phyloP scores from a whole-genome alignment of 2,113 vertebrate genomes.

The Tauraco erythrolophus region DNA sequence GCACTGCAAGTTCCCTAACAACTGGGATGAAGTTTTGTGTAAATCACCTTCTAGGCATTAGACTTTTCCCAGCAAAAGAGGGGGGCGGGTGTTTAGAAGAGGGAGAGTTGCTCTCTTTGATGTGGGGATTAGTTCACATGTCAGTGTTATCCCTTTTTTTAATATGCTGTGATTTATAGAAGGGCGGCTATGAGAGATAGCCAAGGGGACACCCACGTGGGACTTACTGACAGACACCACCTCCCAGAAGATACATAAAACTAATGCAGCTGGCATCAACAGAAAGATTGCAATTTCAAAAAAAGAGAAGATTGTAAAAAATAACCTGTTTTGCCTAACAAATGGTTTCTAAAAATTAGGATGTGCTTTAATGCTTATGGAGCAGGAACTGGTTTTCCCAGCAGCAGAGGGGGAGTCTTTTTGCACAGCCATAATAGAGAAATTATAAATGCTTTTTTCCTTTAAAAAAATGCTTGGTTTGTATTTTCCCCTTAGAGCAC shows the following conservation, averaged over 20 bases:
- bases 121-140: conserved; percentile 73
- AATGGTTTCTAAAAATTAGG: conserved; percentile 49
- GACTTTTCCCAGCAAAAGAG: conserved; percentile 62
- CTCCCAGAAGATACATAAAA: not conserved
- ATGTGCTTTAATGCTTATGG: not conserved
- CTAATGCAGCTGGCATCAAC: conserved; percentile 23
- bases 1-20: conserved; percentile 45
- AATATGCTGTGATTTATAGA: conserved; percentile 63
- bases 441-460: not conserved
- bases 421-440: not conserved
- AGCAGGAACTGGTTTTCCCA: conserved; percentile 28
- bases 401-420: not conserved
- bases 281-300: conserved; percentile 15
- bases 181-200: conserved; percentile 15
- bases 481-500: not conserved
- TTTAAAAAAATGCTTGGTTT: not conserved
- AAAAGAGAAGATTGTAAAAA: not conserved
- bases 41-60: conserved; percentile 68
- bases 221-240: conserved; percentile 21
- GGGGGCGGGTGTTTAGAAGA: conserved; percentile 26
- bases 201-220: conserved; percentile 53
- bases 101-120: conserved; percentile 54
- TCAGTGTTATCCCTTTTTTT: conserved; percentile 43
- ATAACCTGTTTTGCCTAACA: conserved; percentile 52
- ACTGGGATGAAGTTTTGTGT: conserved; percentile 28